Base-by-base conservation (phyloP, 2,113 vertebrate species). In the Platysteira castanea region DNA sequence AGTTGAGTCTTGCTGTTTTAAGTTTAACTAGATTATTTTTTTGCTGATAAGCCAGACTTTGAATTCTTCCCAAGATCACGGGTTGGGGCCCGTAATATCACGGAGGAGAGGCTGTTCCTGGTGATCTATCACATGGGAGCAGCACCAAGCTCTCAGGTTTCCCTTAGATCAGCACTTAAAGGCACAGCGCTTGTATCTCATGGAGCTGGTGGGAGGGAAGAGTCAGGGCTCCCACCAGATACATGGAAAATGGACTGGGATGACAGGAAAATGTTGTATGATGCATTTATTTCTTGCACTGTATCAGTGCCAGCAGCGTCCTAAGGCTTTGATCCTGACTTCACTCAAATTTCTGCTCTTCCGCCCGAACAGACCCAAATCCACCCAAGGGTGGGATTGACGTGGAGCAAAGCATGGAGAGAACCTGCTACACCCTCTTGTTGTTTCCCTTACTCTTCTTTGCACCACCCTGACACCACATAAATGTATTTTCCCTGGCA, bases 1-100 rank as follows among this genome's bases (percentile, higher is more conserved):
- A 92, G 93, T 37, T 70, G 87, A 85, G 82, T 17, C 84, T 94
- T 13, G 63, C 90, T 91, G 87, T 85, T 96, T 95, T 86, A 83
- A 95, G 74, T 91, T 91, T 90, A 96, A 91, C 95, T 83, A 44
- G 67, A 87, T 93, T 93, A 76, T 87, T 90, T 94, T 97, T 95
- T 54, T 96, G 92, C 95, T 96, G 96, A 96, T 97, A 96, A 96
- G 71, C 74, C 94, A 89, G 95, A 80, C 95, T 96, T 97, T 94
- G 95, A 96, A 86, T 96, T 77, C 92, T 77, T 69, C 93, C 68
- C 90, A 31, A 81, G 87, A 93, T 83, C 87, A 91, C 33, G 33
- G 71, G 91, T 54, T 83, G 91, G 85, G 89, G 78, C 87, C 54
- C 0, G 5, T 35, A 88, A 61, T 83, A 77, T 67, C 50, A 16